Conservation (phyloP, 64 coral and sea anemone genomes). For the Dendrophyllia cribrosa region DNA sequence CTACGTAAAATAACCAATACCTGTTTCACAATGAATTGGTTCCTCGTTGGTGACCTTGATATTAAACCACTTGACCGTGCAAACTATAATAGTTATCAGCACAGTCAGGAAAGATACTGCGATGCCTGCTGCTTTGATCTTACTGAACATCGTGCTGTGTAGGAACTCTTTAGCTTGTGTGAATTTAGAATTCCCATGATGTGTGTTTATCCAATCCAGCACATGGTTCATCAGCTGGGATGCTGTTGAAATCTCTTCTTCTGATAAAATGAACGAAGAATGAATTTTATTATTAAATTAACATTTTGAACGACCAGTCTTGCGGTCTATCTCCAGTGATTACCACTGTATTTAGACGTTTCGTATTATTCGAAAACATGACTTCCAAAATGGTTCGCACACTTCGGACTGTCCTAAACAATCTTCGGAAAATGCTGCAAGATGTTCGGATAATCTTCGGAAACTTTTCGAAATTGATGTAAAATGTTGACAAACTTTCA, state of each 20-base stretch:
- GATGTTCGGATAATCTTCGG: too few relatives aligned
- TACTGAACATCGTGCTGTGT: constrained; percentile 24
- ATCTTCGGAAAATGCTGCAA: too few relatives aligned
- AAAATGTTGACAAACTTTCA: too few relatives aligned
- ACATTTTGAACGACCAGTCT: too few relatives aligned
- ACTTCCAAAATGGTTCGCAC: too few relatives aligned
- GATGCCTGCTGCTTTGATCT: constrained; percentile 51
- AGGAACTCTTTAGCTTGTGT: constrained; percentile 59
- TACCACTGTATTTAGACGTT: too few relatives aligned
- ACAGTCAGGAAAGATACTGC: constrained; percentile 25
- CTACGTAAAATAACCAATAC: constrained; percentile 9
- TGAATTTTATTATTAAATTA: too few relatives aligned
- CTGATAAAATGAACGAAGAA: neutral
- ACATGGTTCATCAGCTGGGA: constrained; percentile 62
- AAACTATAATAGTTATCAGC: constrained; percentile 29
- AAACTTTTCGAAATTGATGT: too few relatives aligned
- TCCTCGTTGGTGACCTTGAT: constrained; percentile 75
- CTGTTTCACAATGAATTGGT: constrained; percentile 64
- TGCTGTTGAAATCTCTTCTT: constrained; percentile 27
- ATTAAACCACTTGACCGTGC: constrained; percentile 85
- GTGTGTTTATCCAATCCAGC: constrained; percentile 54
- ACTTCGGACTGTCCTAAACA: too few relatives aligned
- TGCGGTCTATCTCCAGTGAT: too few relatives aligned
- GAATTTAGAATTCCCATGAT: constrained; percentile 26
- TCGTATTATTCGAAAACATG: too few relatives aligned